phyloP scores from a whole-genome alignment of 2,113 vertebrate species.

The Meleagris gallopavo region DNA sequence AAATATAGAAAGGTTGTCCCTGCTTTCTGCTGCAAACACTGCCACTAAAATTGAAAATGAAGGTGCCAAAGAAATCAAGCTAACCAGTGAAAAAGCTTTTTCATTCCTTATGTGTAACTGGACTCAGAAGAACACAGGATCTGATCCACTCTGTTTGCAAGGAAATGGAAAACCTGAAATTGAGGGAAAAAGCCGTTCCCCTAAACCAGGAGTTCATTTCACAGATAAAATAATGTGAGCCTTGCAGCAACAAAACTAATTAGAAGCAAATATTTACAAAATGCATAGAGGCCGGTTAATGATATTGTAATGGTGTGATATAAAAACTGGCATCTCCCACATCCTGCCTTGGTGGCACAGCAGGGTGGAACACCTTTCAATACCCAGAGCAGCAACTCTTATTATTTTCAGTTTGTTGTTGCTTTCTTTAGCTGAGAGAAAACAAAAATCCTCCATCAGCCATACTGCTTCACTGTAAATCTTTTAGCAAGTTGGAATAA shows the following conservation, averaged over 20 bases:
- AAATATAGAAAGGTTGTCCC: not conserved
- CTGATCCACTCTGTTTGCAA: not conserved
- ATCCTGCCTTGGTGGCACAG: accelerated
- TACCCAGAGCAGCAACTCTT: not conserved
- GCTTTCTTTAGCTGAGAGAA: not conserved
- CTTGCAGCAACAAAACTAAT: not conserved
- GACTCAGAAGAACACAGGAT: not conserved
- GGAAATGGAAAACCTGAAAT: not conserved
- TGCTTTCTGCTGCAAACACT: not conserved
- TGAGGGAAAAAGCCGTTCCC: not conserved
- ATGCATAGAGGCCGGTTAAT: not conserved
- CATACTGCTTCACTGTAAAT: not conserved
- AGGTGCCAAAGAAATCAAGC: not conserved
- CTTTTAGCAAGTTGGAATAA: not conserved
- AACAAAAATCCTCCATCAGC: not conserved
- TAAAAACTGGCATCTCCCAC: not conserved
- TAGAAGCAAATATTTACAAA: not conserved
- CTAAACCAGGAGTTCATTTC: not conserved
- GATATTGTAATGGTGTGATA: not conserved
- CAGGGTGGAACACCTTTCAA: not conserved
- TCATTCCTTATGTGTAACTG: accelerated
- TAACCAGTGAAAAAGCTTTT: not conserved
- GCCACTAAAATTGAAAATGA: not conserved
- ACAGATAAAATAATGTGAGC: accelerated
- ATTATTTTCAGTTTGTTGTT: not conserved